Evolutionary conservation across 1,140 invertebrate genomes (phyloP).

Genomic region (Tribolium castaneum): DNA sequence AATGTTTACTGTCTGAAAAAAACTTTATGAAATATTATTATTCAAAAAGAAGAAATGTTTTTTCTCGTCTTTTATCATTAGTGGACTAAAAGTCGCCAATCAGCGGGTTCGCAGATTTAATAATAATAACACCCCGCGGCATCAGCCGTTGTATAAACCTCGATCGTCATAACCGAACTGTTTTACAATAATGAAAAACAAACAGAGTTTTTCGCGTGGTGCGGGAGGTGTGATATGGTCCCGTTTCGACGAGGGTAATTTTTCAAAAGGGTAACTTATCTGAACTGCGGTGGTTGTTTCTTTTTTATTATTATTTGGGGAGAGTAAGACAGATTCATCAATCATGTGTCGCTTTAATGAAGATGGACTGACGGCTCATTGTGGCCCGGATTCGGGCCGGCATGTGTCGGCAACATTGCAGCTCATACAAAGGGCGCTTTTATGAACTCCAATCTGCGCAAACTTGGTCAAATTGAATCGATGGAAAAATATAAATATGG

Average conservation of each 20-base stretch:
- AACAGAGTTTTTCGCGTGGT: background rate
- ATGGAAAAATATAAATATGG: constrained; percentile 15
- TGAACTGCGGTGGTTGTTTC: constrained; percentile 5
- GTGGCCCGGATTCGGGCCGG: constrained; percentile 8
- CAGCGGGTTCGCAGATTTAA: background rate
- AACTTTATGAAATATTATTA: too few relatives aligned
- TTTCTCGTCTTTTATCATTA: background rate
- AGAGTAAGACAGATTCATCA: constrained; percentile 28
- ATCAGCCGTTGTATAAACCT: background rate
- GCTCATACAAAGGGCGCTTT: background rate
- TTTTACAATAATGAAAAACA: constrained; percentile 27
- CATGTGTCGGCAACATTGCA: constrained; percentile 14
- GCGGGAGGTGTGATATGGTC: background rate
- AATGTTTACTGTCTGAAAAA: too few relatives aligned
- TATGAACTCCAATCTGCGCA: background rate
- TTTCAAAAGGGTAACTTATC: constrained; percentile 6
- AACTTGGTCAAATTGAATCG: constrained; percentile 29
- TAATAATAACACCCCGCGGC: background rate
- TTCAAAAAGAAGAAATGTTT: background rate
- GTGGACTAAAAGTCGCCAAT: background rate
- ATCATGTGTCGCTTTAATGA: constrained; percentile 28
- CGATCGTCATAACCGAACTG: background rate
- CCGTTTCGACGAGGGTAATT: background rate
- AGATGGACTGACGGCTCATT: constrained; percentile 33
- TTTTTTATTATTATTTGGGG: constrained; percentile 21